phyloP scores from a whole-genome alignment of 2,113 vertebrate species.

The Erinaceus europaeus region DNA sequence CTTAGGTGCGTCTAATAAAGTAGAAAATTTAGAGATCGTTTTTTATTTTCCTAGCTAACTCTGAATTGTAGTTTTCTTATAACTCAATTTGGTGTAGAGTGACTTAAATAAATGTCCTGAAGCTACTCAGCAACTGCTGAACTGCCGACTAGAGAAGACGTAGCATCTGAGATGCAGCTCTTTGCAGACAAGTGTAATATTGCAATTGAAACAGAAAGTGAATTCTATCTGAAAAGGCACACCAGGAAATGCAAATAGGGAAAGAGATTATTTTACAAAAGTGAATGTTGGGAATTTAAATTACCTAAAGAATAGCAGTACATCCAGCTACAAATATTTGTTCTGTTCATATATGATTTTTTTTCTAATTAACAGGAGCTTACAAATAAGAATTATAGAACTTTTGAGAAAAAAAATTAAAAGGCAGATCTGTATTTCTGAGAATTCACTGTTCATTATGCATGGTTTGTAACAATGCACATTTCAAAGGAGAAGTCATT shows the following conservation, averaged over 20 bases:
- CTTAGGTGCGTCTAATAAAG: background rate
- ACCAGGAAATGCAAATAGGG: background rate
- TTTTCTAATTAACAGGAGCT: conserved; percentile 54
- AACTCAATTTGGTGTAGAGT: background rate
- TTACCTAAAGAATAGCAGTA: conserved; percentile 42
- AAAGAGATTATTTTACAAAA: background rate
- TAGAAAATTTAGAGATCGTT: conserved; percentile 20
- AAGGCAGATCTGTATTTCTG: conserved; percentile 62
- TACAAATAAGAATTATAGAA: conserved; percentile 47
- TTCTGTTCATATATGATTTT: conserved; percentile 36
- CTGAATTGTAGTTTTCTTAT: background rate
- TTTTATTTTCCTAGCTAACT: conserved; percentile 20
- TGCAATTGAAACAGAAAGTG: conserved; percentile 30
- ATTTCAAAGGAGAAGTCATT: conserved; percentile 80
- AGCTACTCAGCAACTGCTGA: background rate
- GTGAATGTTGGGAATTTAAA: conserved; percentile 30
- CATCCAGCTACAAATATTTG: conserved; percentile 47
- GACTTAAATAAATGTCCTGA: background rate
- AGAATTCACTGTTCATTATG: conserved; percentile 77
- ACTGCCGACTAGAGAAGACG: conserved; percentile 21
- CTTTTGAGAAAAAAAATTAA: conserved; percentile 65
- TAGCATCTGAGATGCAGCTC: conserved; percentile 17
- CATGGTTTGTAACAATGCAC: conserved; percentile 60
- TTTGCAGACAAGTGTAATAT: conserved; percentile 23
- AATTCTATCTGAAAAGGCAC: conserved; percentile 21